Evolutionary conservation across 2,888 invertebrate genomes (phyloP).

Genomic region (Sphaerophoria taeniata): DNA sequence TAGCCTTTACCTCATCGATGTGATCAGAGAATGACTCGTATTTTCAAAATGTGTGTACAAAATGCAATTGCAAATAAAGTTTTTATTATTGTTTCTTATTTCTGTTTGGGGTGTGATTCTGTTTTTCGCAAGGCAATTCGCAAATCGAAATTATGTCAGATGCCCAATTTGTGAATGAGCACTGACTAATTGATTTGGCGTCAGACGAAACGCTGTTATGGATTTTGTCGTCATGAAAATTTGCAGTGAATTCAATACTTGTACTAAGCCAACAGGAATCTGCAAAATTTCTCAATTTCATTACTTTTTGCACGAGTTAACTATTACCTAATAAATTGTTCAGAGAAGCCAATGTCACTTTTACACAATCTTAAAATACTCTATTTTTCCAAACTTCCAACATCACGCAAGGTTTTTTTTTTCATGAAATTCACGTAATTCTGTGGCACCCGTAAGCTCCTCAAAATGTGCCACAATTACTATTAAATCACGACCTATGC

Average conservation of each 20-base stretch:
- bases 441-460: too few relatives aligned
- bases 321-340: too few relatives aligned
- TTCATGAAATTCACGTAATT: too few relatives aligned
- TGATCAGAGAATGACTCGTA: slow-evolving; percentile 12
- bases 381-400: too few relatives aligned
- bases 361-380: too few relatives aligned
- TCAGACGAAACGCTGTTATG: slow-evolving; percentile 6
- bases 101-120: neutral
- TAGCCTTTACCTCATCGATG: slow-evolving; percentile 39
- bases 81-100: neutral
- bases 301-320: too few relatives aligned
- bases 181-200: slow-evolving; percentile 57
- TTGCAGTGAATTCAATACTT: neutral
- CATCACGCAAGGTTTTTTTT: too few relatives aligned
- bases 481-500: too few relatives aligned
- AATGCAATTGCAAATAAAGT: slow-evolving; percentile 32
- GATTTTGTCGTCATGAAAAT: slow-evolving; percentile 11
- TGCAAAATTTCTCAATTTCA: too few relatives aligned
- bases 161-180: slow-evolving; percentile 39
- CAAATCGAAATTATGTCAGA: slow-evolving; percentile 42
- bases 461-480: too few relatives aligned
- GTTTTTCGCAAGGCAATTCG: slow-evolving; percentile 4
- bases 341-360: too few relatives aligned
- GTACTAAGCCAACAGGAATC: too few relatives aligned
- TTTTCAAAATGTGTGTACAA: slow-evolving; percentile 9